Base-by-base conservation (phyloP, 2,797 vertebrate species). In the Molossus molossus region DNA sequence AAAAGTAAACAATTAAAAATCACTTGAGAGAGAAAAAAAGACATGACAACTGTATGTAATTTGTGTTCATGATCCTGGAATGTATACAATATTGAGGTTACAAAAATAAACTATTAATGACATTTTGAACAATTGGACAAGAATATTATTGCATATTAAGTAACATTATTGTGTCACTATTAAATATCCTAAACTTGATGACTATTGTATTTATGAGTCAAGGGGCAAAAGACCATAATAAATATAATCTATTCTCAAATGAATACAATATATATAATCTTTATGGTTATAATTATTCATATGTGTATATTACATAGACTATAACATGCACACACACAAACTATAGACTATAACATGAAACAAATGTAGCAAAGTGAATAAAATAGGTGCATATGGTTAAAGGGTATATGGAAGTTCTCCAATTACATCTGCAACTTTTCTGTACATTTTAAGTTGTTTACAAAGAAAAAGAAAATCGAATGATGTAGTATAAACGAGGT, bases 1-100 rank as follows among this genome's bases (percentile, higher is more conserved):
- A 50, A 72, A 94, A 65, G 9, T 55, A 90, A 81, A 62, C 3
- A 88, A 48, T 73, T 84, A 91, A 62, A 88, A 91, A 57, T 62
- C 23, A 76, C 2, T 53, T 33, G 25, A 94, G 29, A 70, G n/a
- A 88, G 1, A 13, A 64, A 75, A 75, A 84, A 7, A 27, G 9
- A 76, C 1, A 27, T 13, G 13, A 83, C 20, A 62, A 81, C 20
- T 72, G 45, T 65, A 48, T 27, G 3, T 11, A 85, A 50, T 2
- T 70, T 82, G 5, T 87, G 29, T 40, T 84, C 27, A 60, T 2
- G 5, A 40, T 57, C 23, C 9, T 76, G n/a, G 18, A 40, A 29
- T 37, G 14, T 48, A 27, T 37, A 9, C 17, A 70, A 60, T 64
- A 76, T 1, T 40, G 5, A 1, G 62, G 20, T 55, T 40, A 9